Evolutionary conservation across 2,797 vertebrate species (phyloP).

Genomic region (Cossypha caffra): DNA sequence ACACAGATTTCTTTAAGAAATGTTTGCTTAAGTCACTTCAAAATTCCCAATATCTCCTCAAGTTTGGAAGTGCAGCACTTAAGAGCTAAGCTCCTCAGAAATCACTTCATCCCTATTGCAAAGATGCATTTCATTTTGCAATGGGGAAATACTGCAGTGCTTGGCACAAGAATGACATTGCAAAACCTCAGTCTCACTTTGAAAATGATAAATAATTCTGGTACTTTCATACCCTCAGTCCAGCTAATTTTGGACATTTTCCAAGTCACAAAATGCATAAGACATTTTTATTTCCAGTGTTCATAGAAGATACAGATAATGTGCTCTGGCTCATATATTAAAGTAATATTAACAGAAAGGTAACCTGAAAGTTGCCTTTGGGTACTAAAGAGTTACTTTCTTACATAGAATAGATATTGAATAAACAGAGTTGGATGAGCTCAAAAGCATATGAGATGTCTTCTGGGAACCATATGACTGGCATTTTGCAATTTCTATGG

Average conservation of each 20-base stretch:
- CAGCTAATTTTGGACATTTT: background rate
- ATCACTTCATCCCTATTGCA: background rate
- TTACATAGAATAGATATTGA: background rate
- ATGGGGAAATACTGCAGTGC: background rate
- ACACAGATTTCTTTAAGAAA: background rate
- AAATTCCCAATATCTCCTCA: background rate
- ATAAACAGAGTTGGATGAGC: background rate
- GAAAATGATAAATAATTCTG: background rate
- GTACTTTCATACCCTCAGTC: background rate
- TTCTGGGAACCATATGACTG: background rate
- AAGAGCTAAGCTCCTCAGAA: background rate
- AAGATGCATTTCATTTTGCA: background rate
- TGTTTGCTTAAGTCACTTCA: constrained; percentile 5
- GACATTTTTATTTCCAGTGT: background rate
- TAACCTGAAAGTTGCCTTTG: background rate
- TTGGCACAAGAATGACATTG: background rate
- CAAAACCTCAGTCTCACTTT: background rate
- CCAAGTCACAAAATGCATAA: background rate
- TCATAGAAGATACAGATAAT: background rate
- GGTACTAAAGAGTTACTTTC: background rate
- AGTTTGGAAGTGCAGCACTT: background rate
- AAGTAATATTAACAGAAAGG: background rate
- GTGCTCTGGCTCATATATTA: background rate
- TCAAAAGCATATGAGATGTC: background rate
- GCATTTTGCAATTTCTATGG: background rate